phyloP scores from a whole-genome alignment of 2,113 vertebrate genomes.

The Cinclus mexicanus region DNA sequence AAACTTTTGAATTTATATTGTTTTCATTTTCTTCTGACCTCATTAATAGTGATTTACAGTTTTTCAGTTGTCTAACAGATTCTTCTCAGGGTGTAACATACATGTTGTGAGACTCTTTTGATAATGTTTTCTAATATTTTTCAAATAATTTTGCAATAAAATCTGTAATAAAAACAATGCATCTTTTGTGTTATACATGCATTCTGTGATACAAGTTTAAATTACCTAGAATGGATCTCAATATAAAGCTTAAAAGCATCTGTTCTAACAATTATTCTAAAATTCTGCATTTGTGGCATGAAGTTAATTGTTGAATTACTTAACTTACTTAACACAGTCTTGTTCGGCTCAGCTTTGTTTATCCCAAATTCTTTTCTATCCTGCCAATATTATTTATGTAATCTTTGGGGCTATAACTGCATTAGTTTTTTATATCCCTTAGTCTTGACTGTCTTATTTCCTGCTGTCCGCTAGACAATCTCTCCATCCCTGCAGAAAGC shows the following conservation, averaged over 20 bases:
- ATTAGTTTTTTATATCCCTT: background rate
- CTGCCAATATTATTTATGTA: background rate
- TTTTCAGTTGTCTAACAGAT: background rate
- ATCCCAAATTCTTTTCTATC: background rate
- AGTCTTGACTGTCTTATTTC: background rate
- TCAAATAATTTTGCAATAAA: background rate
- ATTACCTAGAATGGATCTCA: background rate
- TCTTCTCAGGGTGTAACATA: background rate
- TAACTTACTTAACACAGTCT: background rate
- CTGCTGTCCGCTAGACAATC: background rate
- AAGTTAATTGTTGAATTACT: background rate
- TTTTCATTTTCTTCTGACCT: background rate
- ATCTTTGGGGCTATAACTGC: background rate
- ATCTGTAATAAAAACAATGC: background rate
- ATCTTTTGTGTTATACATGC: background rate
- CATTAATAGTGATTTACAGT: background rate
- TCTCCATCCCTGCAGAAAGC: background rate
- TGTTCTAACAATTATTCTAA: background rate
- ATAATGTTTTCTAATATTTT: background rate
- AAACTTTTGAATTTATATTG: background rate
- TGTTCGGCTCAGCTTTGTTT: background rate
- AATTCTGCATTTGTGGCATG: background rate
- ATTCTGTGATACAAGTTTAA: background rate
- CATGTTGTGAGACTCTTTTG: background rate
- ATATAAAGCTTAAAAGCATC: background rate